Evolutionary conservation across 2,888 invertebrate genomes (phyloP).

Genomic region (Amphimallon solstitiale): DNA sequence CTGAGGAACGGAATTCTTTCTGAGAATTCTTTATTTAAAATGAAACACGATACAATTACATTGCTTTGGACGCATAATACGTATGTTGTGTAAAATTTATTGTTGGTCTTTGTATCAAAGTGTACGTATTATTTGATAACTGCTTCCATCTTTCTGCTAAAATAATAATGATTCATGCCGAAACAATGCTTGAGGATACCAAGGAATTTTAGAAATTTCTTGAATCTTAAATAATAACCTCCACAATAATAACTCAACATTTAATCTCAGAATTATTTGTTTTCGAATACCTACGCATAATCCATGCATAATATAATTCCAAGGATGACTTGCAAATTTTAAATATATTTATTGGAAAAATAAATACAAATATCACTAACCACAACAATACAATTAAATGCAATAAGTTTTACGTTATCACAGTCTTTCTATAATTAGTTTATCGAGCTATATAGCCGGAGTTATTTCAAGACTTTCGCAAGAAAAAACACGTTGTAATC

Average conservation of each 20-base stretch:
- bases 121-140: neutral
- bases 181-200: neutral
- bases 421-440: no score
- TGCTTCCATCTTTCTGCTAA: neutral
- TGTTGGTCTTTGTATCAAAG: neutral
- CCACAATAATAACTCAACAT: neutral
- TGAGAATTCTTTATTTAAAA: constrained; percentile 15
- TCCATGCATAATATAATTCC: no score
- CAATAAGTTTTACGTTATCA: no score
- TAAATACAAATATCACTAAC: no score
- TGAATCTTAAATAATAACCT: neutral
- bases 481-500: no score
- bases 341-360: no score
- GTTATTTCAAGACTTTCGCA: no score
- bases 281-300: no score
- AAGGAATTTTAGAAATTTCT: neutral
- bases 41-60: constrained; percentile 7
- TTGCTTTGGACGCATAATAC: neutral
- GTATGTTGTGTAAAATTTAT: constrained; percentile 1
- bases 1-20: constrained; percentile 22
- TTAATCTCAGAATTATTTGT: no score
- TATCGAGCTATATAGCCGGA: no score
- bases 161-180: neutral
- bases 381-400: no score
- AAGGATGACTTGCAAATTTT: no score